Conservation (phyloP, 2,113 vertebrate genomes). For the Centrocercus urophasianus region DNA sequence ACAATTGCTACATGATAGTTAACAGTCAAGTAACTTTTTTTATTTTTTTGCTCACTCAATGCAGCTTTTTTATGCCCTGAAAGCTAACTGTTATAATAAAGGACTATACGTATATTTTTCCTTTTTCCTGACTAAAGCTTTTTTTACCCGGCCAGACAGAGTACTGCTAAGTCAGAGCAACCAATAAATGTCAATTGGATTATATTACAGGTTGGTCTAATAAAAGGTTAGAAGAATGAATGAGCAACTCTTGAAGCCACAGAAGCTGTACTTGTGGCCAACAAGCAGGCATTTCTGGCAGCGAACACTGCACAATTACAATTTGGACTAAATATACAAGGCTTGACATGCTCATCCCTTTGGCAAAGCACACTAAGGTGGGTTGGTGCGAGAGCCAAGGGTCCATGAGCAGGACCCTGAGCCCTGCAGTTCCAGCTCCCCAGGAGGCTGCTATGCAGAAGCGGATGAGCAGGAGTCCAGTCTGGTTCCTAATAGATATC, state of each 20-base stretch:
- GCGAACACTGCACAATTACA: neutral
- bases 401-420: accelerated
- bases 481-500: neutral
- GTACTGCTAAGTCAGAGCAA: constrained; percentile 18
- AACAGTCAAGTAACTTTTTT: neutral
- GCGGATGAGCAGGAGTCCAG: neutral
- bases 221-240: constrained; percentile 61
- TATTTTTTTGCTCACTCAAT: constrained; percentile 2
- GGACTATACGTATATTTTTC: neutral
- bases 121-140: constrained; percentile 23
- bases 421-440: neutral
- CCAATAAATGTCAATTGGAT: constrained; percentile 42
- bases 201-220: constrained; percentile 62
- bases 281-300: constrained; percentile 44
- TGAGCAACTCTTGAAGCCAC: constrained; percentile 53
- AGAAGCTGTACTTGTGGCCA: constrained; percentile 42
- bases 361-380: neutral
- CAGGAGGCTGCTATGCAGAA: accelerated
- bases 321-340: neutral
- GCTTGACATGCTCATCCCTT: neutral
- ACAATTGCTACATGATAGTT: constrained; percentile 36
- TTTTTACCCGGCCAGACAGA: neutral
- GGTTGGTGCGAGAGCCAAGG: neutral
- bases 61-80: neutral
- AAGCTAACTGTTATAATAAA: constrained; percentile 5